Evolutionary conservation across 1,140 invertebrate species (phyloP), one percentile per base, ranked within the genome.

Genomic region (Pseudachorutes palmiensis): DNA sequence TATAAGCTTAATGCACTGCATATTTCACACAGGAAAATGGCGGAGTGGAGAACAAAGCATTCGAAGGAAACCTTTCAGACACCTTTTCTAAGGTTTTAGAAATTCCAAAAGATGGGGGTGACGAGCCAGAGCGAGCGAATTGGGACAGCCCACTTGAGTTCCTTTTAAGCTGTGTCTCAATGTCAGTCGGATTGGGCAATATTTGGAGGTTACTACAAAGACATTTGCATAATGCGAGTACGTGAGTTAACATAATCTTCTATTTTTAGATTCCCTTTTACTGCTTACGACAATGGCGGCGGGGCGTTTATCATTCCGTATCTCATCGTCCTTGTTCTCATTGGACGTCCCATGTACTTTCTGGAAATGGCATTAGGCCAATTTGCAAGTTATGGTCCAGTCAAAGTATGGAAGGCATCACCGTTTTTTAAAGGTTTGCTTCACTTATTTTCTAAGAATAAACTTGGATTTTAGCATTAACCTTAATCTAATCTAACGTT

Each of bases 101-200:
- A n/a, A n/a, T n/a, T n/a, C n/a, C n/a, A n/a, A n/a, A n/a, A n/a
- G 24, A 14, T n/a, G 14, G 16, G 26, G 51, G 26, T 24, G 2
- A 24, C 71, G 3, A 70, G 75, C 12, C 75, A 75, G 12, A 48
- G 58, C 22, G 80, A 80, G 0, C 80, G 0, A 80, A 81, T 70
- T 84, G 83, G 83, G 77, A 76, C 2, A 81, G 75, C 33, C 77
- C 80, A 64, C 76, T 82, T 41, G 82, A 83, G 73, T 84, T 84
- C 73, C 67, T 92, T 65, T 78, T 92, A 22, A 88, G 88, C 31
- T 88, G 88, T 75, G 82, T 92, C 51, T 82, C 90, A 76, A 80
- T 92, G 80, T 84, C 86, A 14, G 87, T 92, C 26, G 90, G 90
- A 2, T 82, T 91, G 60, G 90, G 89, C 30, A 94, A 93, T 76